Evolutionary conservation across 1,140 invertebrate species (phyloP), one percentile per base, ranked within the genome.

Genomic region (Drosophila pachea): DNA sequence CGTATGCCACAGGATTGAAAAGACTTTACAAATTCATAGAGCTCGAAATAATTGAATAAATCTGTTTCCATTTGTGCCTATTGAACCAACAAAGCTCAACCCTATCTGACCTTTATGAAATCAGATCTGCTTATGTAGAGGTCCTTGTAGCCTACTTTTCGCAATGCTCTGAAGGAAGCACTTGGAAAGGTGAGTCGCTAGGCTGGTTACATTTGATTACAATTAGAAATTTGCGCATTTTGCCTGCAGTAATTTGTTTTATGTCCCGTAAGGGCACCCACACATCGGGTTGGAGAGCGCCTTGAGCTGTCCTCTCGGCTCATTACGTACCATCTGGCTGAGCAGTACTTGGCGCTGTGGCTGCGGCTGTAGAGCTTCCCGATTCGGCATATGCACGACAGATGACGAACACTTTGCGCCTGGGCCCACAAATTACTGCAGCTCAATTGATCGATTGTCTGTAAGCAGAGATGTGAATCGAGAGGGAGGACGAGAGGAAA

Each of bases 401-500:
- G 67, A 61, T 84, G 81, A 74, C 69, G 70, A 74, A 76, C 81
- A 81, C 81, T 76, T 76, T 78, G 76, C 69, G 79, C 69, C 76
- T 70, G 74, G 73, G 73, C 76, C 81, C 76, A 86, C 81, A 84
- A 84, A 84, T 84, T 86, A 84, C 81, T 84, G 81, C 76, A 79
- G 81, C 79, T 73, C 84, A 86, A 83, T 83, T 83, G 79, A 83
- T 84, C 79, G 79, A 86, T 83, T 83, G 79, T 76, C 70, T 68
- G 78, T 48, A 63, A 63, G 73, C 49, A 76, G 73, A 53, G 66
- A 42, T 61, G 42, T 45, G 52, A 47, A 62, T 45, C 56, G 9
- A 8, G 38, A 43, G 42, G 35, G 12, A 12, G 16, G 36, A n/a
- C n/a, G 36, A 29, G 14, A 38, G 22, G 16, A 47, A 54, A 38